Evolutionary conservation across 1,140 invertebrate genomes (phyloP).

Genomic region (Lucilia sericata): DNA sequence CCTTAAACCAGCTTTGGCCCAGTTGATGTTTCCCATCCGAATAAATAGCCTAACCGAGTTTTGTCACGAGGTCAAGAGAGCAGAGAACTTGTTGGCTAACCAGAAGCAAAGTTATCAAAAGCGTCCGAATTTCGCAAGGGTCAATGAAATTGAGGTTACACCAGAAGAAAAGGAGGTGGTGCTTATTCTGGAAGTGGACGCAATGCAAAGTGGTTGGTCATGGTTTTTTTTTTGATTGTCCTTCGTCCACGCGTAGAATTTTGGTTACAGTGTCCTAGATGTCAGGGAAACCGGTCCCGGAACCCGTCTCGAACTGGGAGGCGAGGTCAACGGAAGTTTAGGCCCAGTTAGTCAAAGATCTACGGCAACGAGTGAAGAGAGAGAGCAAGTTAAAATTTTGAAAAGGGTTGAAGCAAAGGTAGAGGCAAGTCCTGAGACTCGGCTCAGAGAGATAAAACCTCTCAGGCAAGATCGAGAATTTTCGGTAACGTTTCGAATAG

Average conservation of each 20-base stretch:
- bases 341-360: neutral
- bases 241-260: neutral
- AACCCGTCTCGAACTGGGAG: neutral
- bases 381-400: neutral
- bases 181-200: no score
- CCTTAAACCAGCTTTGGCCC: no score
- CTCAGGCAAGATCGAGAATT: neutral
- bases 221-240: constrained; percentile 18
- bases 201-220: neutral
- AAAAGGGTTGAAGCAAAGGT: no score
- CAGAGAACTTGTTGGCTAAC: no score
- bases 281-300: neutral
- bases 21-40: no score
- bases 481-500: neutral
- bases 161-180: no score
- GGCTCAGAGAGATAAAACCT: neutral
- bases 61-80: no score
- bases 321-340: neutral
- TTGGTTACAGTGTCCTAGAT: neutral
- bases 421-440: neutral
- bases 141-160: no score
- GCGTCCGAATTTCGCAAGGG: no score
- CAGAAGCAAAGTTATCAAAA: no score
- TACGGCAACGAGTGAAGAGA: neutral
- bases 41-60: no score